Conservation (phyloP, 2,797 vertebrate species). For the Acrocephalus scirpaceus region DNA sequence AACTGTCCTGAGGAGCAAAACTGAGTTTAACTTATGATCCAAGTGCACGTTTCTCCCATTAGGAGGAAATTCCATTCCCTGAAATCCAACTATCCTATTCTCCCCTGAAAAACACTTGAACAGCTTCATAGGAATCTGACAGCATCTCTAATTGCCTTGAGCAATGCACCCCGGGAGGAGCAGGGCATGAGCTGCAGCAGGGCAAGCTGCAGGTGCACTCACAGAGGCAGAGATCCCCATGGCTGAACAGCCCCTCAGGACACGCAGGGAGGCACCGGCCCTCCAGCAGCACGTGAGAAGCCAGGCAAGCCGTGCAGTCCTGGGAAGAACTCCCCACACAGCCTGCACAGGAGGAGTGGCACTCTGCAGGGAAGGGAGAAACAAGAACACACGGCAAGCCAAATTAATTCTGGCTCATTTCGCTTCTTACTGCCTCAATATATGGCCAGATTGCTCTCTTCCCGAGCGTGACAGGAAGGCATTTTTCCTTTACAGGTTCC, state of each 20-base stretch:
- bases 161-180: fast-evolving
- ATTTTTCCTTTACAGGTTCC: neutral
- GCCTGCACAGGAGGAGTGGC: conserved; percentile 83
- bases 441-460: fast-evolving
- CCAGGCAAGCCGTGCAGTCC: conserved; percentile 82
- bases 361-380: conserved; percentile 74
- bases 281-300: conserved; percentile 71
- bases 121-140: neutral
- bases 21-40: neutral
- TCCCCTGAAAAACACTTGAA: neutral
- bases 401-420: neutral
- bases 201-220: conserved; percentile 14
- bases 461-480: neutral
- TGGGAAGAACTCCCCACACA: conserved; percentile 78
- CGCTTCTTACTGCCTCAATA: neutral
- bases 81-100: neutral
- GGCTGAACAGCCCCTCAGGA: conserved; percentile 79
- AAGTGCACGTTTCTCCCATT: neutral
- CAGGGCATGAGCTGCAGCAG: fast-evolving
- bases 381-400: neutral
- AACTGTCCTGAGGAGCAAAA: neutral
- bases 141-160: neutral
- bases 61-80: neutral
- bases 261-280: conserved; percentile 81
- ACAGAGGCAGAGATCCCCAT: conserved; percentile 80